These are phyloP conservation scores for Anthopleura sola DNA, from an alignment of 64 coral and sea anemone genomes.

Conservation along the genomic window DNA sequence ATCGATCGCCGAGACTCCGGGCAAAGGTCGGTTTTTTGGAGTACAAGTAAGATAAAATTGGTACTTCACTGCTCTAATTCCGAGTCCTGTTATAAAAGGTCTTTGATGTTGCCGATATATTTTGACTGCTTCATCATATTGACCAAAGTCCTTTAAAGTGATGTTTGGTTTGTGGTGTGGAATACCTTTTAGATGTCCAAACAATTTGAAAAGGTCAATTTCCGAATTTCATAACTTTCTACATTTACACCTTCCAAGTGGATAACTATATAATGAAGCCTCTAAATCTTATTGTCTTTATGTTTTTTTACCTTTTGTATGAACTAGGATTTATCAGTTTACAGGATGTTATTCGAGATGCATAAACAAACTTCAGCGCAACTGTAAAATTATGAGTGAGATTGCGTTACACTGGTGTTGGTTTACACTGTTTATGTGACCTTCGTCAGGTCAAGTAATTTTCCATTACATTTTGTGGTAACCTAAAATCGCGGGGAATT, in stretches of 20 bases:
- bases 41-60: not conserved
- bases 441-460: not conserved
- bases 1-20: conserved; percentile 1
- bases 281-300: not conserved
- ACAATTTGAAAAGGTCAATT: not conserved
- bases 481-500: not conserved
- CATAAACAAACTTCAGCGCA: not conserved
- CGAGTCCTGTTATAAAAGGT: not conserved
- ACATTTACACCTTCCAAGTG: not conserved
- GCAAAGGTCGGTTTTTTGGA: conserved; percentile 8
- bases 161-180: not conserved
- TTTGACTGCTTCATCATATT: conserved; percentile 2
- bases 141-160: not conserved
- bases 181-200: not conserved
- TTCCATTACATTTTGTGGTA: not conserved
- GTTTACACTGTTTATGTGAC: not conserved
- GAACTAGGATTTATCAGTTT: not conserved
- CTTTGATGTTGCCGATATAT: conserved; percentile 7
- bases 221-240: not conserved
- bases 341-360: too few relatives aligned
- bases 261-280: not conserved
- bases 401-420: not conserved
- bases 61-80: conserved; percentile 14
- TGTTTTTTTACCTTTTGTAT: not conserved
- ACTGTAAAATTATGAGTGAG: not conserved